Base-by-base conservation (phyloP, 30 jellyfish, hydroid and myxozoan species). In the Aurelia sp. region DNA sequence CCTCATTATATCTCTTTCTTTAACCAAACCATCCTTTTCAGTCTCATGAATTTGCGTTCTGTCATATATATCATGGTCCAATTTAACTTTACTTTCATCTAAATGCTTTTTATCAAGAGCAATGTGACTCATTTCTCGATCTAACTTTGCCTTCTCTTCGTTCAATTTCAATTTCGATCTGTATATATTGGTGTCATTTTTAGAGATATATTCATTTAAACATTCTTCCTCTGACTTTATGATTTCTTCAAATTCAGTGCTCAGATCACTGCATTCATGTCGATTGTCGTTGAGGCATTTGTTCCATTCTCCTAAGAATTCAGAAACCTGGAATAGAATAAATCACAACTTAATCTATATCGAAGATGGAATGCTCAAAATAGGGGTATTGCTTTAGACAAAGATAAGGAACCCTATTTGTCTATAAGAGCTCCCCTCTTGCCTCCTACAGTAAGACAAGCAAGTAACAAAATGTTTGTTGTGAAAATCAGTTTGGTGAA, bases 51-150 rank as follows among this genome's bases (percentile, higher is more conserved):
- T 66, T 13, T 33, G 40, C 13, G 83, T 85, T 63, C 88, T 85
- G n/a, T 85, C 88, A 18, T 59, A 17, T 8, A 85, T 73, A 57
- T 85, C 88, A 21, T 62, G 37, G 3, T 85, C 88, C 53, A 85
- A 52, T 21, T 63, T 66, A 10, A 48, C 15, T 53, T 74, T 70
- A 61, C 59, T 75, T 73, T 74, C 52, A 22, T 53, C 81, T 9
- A 73, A 50, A 48, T 85, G 94, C 35, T 85, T 84, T 55, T 73
- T 85, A 74, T 85, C 94, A 35, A 85, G 63, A 18, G 75, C 41
- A 35, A 85, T 74, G 62, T 85, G 94, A 16, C 88, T 71, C 88
- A 85, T 62, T 41, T 85, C 94, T 18, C 94, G 85, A 48, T 85
- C 94, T 17, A 85, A 76, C 30, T 74, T 85, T 7, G 84, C 73